Evolutionary conservation across 2,113 vertebrate genomes (phyloP), one percentile per base, ranked within the genome.

Genomic region (Orycteropus afer): DNA sequence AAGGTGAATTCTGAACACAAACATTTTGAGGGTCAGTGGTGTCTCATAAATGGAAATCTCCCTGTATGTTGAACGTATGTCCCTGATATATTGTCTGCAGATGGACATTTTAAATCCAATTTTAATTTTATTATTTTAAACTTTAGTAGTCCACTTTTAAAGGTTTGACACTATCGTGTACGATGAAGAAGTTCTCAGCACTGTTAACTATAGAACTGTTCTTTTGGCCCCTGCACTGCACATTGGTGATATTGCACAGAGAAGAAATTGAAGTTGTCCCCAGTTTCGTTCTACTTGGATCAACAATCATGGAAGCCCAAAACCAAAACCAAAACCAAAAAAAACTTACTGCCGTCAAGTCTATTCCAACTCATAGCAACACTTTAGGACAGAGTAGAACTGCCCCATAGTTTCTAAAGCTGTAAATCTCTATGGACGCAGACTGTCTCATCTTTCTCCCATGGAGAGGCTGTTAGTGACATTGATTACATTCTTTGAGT

Each of bases 121-220:
- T 85, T 65, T 42, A 86, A 49, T 86, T 85, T 93, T 71, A 49
- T 55, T 76, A 61, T 71, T 93, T 91, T 3, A 40, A 7, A 5
- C 40, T 57, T 79, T 59, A 40, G 40, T 15, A 63, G 47, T 59
- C 5, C 8, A 2, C 55, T 94, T 67, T 65, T 34, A 27, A 86
- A 61, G 49, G 27, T n/a, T 25, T 85, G 51, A n/a, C 45, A 23
- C 29, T 42, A 32, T 85, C 40, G 7, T 29, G 15, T 34, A 65
- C 37, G 53, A 32, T 82, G 23, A 82, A 81, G 45, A 91, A 29
- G 45, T 76, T 65, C 8, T 37, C 63, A 47, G 53, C 12, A 25
- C 11, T 20, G 12, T 51, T 25, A 69, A 20, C 29, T 61, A 13
- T 23, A 14, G 27, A 40, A n/a, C 10, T 69, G 17, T 55, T 3